These are phyloP conservation scores for Sussaba pulchella DNA, from an alignment of 2,888 invertebrate species.

Conservation along the genomic window DNA sequence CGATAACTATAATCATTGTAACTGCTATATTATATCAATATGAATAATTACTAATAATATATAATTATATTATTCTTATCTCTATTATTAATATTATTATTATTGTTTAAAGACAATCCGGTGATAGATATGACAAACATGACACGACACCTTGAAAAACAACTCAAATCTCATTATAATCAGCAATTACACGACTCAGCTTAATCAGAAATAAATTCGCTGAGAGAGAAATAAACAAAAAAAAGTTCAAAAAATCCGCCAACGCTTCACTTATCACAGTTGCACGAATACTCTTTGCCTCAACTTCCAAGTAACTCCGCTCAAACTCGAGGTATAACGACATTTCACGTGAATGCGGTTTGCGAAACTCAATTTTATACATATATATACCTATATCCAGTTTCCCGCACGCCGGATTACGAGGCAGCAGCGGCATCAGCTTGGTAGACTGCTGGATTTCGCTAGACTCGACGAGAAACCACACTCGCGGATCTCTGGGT, in stretches of 20 bases:
- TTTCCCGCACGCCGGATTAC: not conserved
- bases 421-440: conserved; percentile 31
- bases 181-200: conserved; percentile 7
- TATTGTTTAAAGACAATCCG: no score
- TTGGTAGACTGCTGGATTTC: not conserved
- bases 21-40: no score
- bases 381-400: not conserved
- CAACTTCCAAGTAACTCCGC: conserved; percentile 36
- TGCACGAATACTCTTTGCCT: conserved; percentile 7
- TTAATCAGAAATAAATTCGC: conserved; percentile 19
- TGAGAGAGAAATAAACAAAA: not conserved
- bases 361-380: conserved; percentile 21
- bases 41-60: no score
- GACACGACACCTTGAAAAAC: not conserved
- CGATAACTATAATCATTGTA: no score
- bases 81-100: no score
- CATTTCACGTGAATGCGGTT: conserved; percentile 56
- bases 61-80: no score
- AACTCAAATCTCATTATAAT: not conserved
- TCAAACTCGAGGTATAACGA: conserved; percentile 54
- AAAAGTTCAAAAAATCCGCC: not conserved
- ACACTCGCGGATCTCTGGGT: conserved; percentile 62
- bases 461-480: conserved; percentile 59
- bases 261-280: conserved; percentile 37
- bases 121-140: no score